Evolutionary conservation across 2,888 invertebrate genomes (phyloP), one percentile per base, ranked within the genome.

Genomic region (Oligia latruncula): DNA sequence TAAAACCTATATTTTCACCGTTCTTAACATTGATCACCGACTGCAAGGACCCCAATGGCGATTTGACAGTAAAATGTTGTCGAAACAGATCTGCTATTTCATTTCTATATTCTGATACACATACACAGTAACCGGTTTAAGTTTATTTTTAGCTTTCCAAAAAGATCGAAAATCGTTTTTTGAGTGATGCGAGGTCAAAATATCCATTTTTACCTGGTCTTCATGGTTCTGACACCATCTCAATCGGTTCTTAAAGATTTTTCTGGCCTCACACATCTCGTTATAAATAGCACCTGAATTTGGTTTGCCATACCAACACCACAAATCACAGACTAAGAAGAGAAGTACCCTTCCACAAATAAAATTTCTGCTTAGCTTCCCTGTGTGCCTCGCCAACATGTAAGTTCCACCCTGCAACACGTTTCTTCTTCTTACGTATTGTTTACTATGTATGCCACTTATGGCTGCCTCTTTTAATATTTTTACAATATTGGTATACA

Each of bases 31-130:
- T 46, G 46, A 46, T 46, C 46, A 46, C 46, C 29, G 29, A 29
- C 29, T 29, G 29, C 29, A 29, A 29, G 29, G 29, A 29, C 29
- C 29, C 29, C 29, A 29, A 29, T 29, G 29, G 29, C 29, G 29
- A 29, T 29, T 29, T 29, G 29, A 29, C 29, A 29, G 29, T 29
- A 29, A 29, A 29, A 29, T 76, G 76, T 40, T 76, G 17, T 15
- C 55, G 49, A 64, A 76, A 70, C 40, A 76, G 17, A 43, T 77
- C 43, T 43, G 71, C 71, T 64, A 71, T 71, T 62, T 29, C 62
- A 62, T 13, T 4, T n/a, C n/a, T 29, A 29, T 29, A 29, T 29
- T 29, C 29, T 29, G 62, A 62, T n/a, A 62, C 62, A n/a, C 62
- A 62, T 29, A 29, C 29, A 13, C 29, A 13, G n/a, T 11, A 62